Conservation (phyloP, 2,888 invertebrate genomes). For the Tholera decimalis region DNA sequence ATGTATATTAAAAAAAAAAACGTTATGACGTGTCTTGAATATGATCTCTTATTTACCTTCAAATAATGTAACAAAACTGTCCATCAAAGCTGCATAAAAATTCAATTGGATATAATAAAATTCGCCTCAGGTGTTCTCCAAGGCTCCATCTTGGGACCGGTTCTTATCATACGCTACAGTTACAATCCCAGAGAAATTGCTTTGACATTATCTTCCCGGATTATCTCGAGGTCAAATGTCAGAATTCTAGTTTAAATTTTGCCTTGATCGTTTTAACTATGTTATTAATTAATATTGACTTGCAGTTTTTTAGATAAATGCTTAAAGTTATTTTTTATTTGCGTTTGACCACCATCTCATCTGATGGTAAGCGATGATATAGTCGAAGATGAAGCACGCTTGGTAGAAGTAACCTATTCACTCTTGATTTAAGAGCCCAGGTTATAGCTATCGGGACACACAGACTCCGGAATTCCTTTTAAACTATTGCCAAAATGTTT, state of each 20-base stretch:
- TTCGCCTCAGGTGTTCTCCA: slow-evolving; percentile 54
- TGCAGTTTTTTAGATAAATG: slow-evolving; percentile 15
- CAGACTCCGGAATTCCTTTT: too few relatives aligned
- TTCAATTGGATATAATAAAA: slow-evolving; percentile 48
- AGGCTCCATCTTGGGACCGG: slow-evolving; percentile 64
- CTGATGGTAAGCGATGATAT: too few relatives aligned
- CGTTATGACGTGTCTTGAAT: slow-evolving; percentile 7
- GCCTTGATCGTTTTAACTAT: slow-evolving; percentile 50
- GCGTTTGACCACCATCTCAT: too few relatives aligned
- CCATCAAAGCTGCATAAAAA: slow-evolving; percentile 52
- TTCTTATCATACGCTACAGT: slow-evolving; percentile 62
- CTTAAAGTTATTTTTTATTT: too few relatives aligned
- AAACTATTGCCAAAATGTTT: too few relatives aligned
- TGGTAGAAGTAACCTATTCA: too few relatives aligned
- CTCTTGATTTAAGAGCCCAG: too few relatives aligned
- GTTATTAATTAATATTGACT: slow-evolving; percentile 41
- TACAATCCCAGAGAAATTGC: slow-evolving; percentile 67
- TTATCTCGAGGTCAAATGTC: slow-evolving; percentile 69
- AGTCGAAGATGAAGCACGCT: too few relatives aligned
- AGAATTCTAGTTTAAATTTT: slow-evolving; percentile 56
- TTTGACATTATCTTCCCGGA: slow-evolving; percentile 69
- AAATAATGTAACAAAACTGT: slow-evolving; percentile 44
- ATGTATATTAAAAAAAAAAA: too few relatives aligned
- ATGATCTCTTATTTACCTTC: slow-evolving; percentile 27
- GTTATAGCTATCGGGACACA: too few relatives aligned